phyloP scores from a whole-genome alignment of 1,140 invertebrate species.

The Drosophila pruinosa region DNA sequence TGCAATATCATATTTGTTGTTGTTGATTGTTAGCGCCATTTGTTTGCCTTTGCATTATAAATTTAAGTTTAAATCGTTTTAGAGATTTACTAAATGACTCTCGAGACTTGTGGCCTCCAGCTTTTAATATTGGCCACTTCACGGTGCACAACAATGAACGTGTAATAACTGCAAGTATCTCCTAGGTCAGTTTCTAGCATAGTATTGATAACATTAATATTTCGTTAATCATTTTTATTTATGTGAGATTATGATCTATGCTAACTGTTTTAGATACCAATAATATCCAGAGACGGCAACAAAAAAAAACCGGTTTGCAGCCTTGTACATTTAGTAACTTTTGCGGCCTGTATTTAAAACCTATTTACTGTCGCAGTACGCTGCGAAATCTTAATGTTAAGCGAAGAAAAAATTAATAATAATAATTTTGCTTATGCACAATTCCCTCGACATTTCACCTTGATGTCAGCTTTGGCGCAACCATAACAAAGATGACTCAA shows the following conservation, averaged over 20 bases:
- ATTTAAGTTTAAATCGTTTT: constrained; percentile 31
- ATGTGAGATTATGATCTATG: neutral
- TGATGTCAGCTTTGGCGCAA: constrained; percentile 43
- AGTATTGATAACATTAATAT: too few relatives aligned
- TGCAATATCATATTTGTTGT: constrained; percentile 39
- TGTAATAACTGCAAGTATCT: neutral
- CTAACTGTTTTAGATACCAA: neutral
- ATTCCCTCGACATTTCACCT: constrained; percentile 43
- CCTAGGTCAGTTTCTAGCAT: constrained; percentile 7
- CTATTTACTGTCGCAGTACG: constrained; percentile 10
- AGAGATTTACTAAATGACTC: constrained; percentile 24
- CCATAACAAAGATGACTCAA: constrained; percentile 65
- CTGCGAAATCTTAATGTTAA: constrained; percentile 15
- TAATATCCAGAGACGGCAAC: neutral
- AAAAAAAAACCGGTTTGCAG: constrained; percentile 14
- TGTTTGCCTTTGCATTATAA: constrained; percentile 43
- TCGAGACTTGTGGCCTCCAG: constrained; percentile 23
- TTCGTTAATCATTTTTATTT: neutral
- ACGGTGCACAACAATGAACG: neutral
- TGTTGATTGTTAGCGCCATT: constrained; percentile 29
- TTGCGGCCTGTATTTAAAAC: neutral
- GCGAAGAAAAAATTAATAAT: neutral
- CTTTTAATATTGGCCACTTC: constrained; percentile 10
- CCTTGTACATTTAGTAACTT: constrained; percentile 11
- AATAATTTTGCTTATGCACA: neutral